Evolutionary conservation across 2,888 invertebrate genomes (phyloP), one percentile per base, ranked within the genome.

Genomic region (Sthenelais limicola): DNA sequence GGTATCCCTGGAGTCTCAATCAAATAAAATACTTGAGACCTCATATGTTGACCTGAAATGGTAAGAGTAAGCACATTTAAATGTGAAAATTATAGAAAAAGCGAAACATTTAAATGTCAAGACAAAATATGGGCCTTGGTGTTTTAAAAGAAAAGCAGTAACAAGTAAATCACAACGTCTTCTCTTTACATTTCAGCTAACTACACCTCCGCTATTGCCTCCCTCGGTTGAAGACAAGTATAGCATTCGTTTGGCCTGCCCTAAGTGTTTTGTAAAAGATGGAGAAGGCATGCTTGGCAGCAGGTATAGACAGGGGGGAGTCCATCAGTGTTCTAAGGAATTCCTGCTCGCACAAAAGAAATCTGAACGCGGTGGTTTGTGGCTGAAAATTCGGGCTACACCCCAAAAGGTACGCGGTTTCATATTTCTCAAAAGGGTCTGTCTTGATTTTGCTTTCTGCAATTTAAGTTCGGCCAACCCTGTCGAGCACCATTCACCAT

Each of bases 231-330:
- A 68, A 24, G 12, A 24, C n/a, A 75, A 79, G n/a, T 84, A 78
- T 76, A 80, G 82, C 48, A 83, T 82, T 56, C 77, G 76, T 32
- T 67, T 85, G 47, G 85, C 79, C 0, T 85, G 85, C 72, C 62
- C 67, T 9, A 43, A 70, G 28, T 85, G 85, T 67, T 84, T 83
- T 71, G 62, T 77, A 3, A 83, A 84, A 67, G 76, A 76, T 35
- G 80, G 80, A 0, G 83, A 84, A 73, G 85, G 84, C 3, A 49
- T 77, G 7, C 76, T 78, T 68, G 84, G 83, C 0, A 82, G 77
- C 68, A 54, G 73, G 32, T 79, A 79, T 71, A 72, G 68, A 0
- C 49, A 62, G 21, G 73, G 75, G 49, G 66, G 76, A 2, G 12
- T 52, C 7, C 84, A 85, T 75, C 38, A 30, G 15, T 85, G 85